Conservation (phyloP, 2,113 vertebrate species). For the Cheilinus undulatus region DNA sequence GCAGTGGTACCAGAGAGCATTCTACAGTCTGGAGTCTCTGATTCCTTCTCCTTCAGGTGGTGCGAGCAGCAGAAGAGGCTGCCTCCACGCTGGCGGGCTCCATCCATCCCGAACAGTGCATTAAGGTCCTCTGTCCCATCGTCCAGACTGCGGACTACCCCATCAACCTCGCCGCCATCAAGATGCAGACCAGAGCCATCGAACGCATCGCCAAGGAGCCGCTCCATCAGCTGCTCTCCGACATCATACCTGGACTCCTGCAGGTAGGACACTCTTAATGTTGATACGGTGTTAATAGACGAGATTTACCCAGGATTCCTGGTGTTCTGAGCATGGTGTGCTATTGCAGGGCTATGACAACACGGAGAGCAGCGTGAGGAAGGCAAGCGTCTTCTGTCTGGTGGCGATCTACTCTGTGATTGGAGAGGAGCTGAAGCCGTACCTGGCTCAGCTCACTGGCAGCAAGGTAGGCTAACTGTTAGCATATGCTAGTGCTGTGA, state of each 20-base stretch:
- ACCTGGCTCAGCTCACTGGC: constrained; percentile 97
- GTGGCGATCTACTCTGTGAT: constrained; percentile 99
- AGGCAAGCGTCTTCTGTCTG: constrained; percentile 98
- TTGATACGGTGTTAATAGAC: too few species aligned
- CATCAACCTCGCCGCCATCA: constrained; percentile 98
- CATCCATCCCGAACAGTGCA: constrained; percentile 97
- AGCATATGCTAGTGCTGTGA: too few species aligned
- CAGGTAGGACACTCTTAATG: constrained; percentile 83
- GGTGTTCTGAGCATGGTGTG: too few species aligned
- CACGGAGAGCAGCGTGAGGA: constrained; percentile 97
- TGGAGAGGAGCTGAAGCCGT: constrained; percentile 97
- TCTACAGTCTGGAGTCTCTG: background rate
- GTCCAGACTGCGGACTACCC: constrained; percentile 99
- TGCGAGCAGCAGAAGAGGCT: constrained; percentile 96
- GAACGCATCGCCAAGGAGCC: constrained; percentile 93
- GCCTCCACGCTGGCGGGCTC: constrained; percentile 94
- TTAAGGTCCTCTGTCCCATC: constrained; percentile 98
- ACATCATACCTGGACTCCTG: constrained; percentile 96
- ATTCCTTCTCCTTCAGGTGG: constrained; percentile 86
- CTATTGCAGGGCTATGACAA: constrained; percentile 94
- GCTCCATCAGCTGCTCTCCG: constrained; percentile 90
- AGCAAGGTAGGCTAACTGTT: constrained; percentile 81
- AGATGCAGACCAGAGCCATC: constrained; percentile 98
- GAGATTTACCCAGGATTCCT: too few species aligned
- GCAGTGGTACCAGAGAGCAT: too few species aligned